Conservation (phyloP, 2,888 invertebrate genomes). For the Horisme vitalbata region DNA sequence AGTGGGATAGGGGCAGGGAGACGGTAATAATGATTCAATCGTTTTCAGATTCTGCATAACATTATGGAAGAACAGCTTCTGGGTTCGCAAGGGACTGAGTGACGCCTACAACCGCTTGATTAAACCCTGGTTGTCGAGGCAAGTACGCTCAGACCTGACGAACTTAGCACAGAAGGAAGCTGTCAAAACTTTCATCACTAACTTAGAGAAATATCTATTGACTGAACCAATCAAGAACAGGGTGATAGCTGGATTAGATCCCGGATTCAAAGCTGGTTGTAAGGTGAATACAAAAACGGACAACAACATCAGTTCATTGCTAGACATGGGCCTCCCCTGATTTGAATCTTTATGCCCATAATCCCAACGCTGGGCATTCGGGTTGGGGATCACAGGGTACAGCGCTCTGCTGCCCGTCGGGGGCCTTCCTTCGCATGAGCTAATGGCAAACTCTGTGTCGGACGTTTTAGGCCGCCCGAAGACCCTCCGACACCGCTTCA, state of each 20-base stretch:
- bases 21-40: background rate
- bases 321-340: too few species aligned
- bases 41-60: slow-evolving; percentile 60
- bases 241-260: slow-evolving; percentile 93
- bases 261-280: slow-evolving; percentile 94
- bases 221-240: slow-evolving; percentile 91
- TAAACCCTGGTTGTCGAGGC: slow-evolving; percentile 86
- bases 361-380: too few species aligned
- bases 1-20: too few species aligned
- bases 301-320: too few species aligned
- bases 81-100: slow-evolving; percentile 67
- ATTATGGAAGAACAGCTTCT: slow-evolving; percentile 62
- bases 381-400: too few species aligned
- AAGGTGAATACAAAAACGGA: slow-evolving; percentile 84
- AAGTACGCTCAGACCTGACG: slow-evolving; percentile 88
- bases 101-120: slow-evolving; percentile 74
- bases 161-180: slow-evolving; percentile 91
- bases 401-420: too few species aligned
- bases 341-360: too few species aligned
- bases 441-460: too few species aligned
- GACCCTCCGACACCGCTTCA: too few species aligned
- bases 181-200: slow-evolving; percentile 92
- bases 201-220: slow-evolving; percentile 91
- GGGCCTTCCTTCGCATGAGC: too few species aligned
- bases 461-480: too few species aligned